These are phyloP conservation scores for Crocodylus rhombifer DNA, from an alignment of 2,797 vertebrate genomes.

Conservation along the genomic window DNA sequence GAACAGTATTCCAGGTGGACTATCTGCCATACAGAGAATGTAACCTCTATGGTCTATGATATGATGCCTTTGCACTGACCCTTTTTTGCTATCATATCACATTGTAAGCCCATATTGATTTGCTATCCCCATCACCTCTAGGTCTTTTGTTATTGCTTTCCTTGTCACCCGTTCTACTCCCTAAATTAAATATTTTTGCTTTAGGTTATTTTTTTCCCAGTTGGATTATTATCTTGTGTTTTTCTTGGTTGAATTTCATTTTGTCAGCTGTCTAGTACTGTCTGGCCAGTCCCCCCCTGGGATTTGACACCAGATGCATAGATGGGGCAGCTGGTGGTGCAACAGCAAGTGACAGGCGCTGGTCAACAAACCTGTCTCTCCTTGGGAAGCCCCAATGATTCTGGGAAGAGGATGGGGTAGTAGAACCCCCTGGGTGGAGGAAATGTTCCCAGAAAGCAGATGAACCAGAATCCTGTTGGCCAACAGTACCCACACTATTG, in stretches of 20 bases:
- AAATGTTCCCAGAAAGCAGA: no score
- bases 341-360: no score
- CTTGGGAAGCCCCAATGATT: no score
- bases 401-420: no score
- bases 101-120: not conserved
- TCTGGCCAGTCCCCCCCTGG: no score
- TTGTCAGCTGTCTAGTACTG: not conserved
- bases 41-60: not conserved
- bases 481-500: no score
- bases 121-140: not conserved
- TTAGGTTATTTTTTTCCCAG: not conserved
- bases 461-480: no score
- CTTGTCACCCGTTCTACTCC: not conserved
- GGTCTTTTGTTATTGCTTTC: not conserved
- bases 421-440: no score
- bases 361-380: no score
- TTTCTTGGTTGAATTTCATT: not conserved
- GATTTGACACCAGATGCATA: no score
- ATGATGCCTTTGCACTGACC: not conserved
- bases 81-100: not conserved
- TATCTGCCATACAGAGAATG: not conserved
- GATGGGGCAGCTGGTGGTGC: no score
- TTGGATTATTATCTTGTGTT: not conserved
- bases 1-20: not conserved
- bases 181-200: not conserved